Base-by-base conservation (phyloP, 2,113 vertebrate species). In the Lepisosteus oculatus region DNA sequence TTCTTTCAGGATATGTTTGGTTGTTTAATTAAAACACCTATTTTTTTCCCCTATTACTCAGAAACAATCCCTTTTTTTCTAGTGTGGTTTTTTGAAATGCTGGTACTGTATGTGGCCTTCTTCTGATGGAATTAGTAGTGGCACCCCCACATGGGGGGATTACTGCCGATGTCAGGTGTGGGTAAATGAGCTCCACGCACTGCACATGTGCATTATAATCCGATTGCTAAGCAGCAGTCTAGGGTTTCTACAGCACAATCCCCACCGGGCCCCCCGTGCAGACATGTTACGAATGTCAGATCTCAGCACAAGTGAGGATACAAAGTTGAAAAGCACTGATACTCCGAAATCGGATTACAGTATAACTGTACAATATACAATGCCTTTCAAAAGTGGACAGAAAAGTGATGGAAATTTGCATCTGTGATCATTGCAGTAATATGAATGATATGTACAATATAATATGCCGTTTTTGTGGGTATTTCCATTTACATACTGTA, bases 121-220 rank as follows among this genome's bases (percentile, higher is more conserved):
- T 64, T 13, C 62, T 64, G 62, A 64, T 64, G 62, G 62, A 64
- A 64, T 64, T 64, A 64, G 17, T 43, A 64, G 9, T 41, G 3
- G 7, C 13, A 7, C 62, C 62, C 17, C 62, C 62, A 17, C n/a
- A 41, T 2, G 41, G 17, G 17, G 8, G 62, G 17, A 64, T 64
- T 41, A 64, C 1, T 5, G 9, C 4, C 3, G 15, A 11, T n/a
- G 41, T 64, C 42, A 43, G 17, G 62, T 64, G 17, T 43, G 42
- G 8, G 62, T 64, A 9, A 1, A 17, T 29, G 17, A 43, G 42
- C 17, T 64, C 8, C 17, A 64, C 41, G 13, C 42, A 64, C 47
- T 51, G 47, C 47, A 51, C 47, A 51, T 11, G 17, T 41, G 17
- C 62, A 64, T 41, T 14, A 4, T 59, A 59, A 59, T n/a, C 56